phyloP scores from a whole-genome alignment of 2,888 invertebrate species.

The Anaspis maculata region DNA sequence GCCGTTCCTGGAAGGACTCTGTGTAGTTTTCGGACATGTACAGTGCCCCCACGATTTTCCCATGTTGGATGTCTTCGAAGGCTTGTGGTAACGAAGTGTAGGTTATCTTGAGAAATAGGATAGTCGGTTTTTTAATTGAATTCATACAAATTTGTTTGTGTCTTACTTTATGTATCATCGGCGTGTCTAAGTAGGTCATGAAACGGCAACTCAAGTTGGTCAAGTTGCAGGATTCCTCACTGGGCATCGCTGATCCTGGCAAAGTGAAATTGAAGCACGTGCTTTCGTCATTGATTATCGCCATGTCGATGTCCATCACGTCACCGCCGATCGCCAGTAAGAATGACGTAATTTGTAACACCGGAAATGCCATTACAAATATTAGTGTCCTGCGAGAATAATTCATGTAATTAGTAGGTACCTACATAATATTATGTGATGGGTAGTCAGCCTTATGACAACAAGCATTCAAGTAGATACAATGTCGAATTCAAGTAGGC shows the following conservation, averaged over 20 bases:
- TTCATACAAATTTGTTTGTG: too few relatives aligned
- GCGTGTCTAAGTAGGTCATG: constrained; percentile 49
- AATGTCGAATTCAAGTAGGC: too few relatives aligned
- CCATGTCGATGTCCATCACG: constrained; percentile 62
- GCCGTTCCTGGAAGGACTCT: constrained; percentile 47
- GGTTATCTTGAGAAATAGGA: too few relatives aligned
- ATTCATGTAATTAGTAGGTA: too few relatives aligned
- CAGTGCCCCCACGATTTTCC: constrained; percentile 55
- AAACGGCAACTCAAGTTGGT: constrained; percentile 54
- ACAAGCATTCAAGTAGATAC: too few relatives aligned
- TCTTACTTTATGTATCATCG: constrained; percentile 46
- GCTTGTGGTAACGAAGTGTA: constrained; percentile 4
- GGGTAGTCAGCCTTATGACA: neutral
- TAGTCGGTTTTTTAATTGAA: too few relatives aligned
- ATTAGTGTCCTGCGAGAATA: too few relatives aligned
- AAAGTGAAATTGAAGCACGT: constrained; percentile 28
- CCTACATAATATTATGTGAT: constrained; percentile 9
- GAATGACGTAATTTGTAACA: constrained; percentile 72
- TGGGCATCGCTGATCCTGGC: constrained; percentile 37
- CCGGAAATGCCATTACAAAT: constrained; percentile 74
- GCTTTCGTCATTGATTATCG: constrained; percentile 71
- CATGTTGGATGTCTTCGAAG: constrained; percentile 41
- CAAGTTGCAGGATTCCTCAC: constrained; percentile 44
- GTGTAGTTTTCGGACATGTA: constrained; percentile 69
- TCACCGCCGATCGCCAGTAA: constrained; percentile 74